phyloP scores from a whole-genome alignment of 2,888 invertebrate genomes.

The Tetropium fuscum region DNA sequence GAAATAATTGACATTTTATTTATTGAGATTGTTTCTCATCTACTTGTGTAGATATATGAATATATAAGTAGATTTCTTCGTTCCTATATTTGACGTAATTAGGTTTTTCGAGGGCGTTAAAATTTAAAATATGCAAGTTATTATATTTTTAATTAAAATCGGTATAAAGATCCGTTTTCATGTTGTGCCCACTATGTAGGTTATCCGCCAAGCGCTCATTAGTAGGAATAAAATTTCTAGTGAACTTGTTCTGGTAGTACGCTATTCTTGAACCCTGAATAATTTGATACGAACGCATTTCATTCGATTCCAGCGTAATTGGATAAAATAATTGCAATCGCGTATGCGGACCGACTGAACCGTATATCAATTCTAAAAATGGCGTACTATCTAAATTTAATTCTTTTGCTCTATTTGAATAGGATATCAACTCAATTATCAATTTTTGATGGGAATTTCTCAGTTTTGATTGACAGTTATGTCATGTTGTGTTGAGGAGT shows the following conservation, averaged over 20 bases:
- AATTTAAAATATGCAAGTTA: too few species aligned
- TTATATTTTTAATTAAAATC: too few species aligned
- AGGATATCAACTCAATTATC: conserved; percentile 59
- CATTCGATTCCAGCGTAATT: conserved; percentile 59
- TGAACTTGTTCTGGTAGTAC: conserved; percentile 43
- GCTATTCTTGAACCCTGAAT: conserved; percentile 58
- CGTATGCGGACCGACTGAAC: conserved; percentile 53
- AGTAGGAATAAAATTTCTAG: conserved; percentile 45
- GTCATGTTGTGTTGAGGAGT: too few species aligned
- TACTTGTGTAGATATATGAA: too few species aligned
- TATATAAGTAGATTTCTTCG: too few species aligned
- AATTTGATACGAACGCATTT: conserved; percentile 55
- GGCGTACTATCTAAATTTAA: conserved; percentile 54
- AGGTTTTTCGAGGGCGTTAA: too few species aligned
- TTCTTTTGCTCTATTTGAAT: conserved; percentile 59
- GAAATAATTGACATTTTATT: too few species aligned
- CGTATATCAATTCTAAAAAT: conserved; percentile 51
- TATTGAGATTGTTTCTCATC: too few species aligned
- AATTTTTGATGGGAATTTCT: conserved; percentile 32
- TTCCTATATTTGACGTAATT: too few species aligned
- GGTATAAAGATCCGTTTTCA: too few species aligned
- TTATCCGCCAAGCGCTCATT: conserved; percentile 16
- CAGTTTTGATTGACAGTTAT: conserved; percentile 5
- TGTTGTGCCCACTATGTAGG: not conserved
- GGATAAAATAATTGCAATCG: conserved; percentile 60